Base-by-base conservation (phyloP, 2,113 vertebrate species). In the Barnardius zonarius region DNA sequence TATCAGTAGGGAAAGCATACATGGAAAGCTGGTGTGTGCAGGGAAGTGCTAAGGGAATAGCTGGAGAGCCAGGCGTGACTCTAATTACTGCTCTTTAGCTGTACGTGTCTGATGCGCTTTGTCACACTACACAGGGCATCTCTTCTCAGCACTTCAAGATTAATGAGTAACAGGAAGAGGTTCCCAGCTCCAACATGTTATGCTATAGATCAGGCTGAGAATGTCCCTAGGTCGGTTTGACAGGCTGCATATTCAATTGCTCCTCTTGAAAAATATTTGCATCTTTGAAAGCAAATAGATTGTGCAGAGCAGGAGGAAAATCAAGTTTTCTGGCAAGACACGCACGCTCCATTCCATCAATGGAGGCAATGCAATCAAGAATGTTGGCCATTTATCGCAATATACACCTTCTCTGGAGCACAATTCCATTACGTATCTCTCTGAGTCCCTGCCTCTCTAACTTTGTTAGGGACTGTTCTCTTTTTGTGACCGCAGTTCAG, bases 221-320 rank as follows among this genome's bases (percentile, higher is more conserved):
- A 59, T 0, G 15, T 69, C 83, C 82, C 77, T 2, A 10, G 13
- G 5, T 23, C 2, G 5, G 5, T 33, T 25, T 17, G 59, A 64
- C 35, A 23, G 31, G 61, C 73, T 54, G 55, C 44, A 48, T 33
- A 30, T 11, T 63, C 77, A 37, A 54, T 48, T 20, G 62, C 55
- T 59, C 62, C 73, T 86, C 90, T 43, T 66, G 49, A 17, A 27
- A 61, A 69, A 49, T 13, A 64, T 83, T 39, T 92, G 93, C 78
- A 80, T 49, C 87, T 83, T 80, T 79, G 83, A 83, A 75, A 93
- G 83, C 73, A 76, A 87, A 83, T 70, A 15, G 4, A 49, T 83
- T 6, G 64, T 17, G 57, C 20, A 1, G 12, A 46, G 68, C 51
- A 22, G 63, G 63, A 67, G 79, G 66, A 76, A 66, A 67, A 84